Percentiles rank a stretch among this genome's conserved stretches.
Evolutionary conservation across 2,113 vertebrate species (phyloP).

Genomic region (Dromiciops gliroides): DNA sequence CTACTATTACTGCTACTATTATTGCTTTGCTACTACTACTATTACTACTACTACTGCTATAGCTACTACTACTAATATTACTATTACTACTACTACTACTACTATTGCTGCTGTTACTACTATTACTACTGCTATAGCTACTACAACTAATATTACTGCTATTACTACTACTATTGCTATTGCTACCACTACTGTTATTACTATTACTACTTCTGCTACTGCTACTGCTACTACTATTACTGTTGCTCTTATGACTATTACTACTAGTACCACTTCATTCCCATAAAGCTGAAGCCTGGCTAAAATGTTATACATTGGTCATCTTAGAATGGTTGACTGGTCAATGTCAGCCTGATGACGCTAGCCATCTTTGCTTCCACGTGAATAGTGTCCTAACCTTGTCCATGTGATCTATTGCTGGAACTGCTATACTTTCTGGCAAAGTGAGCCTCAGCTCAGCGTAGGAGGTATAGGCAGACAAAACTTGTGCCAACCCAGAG

Average conservation of each 20-base stretch:
- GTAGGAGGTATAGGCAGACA: background rate
- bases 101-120: too few species aligned
- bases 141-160: too few species aligned
- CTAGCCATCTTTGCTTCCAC: background rate
- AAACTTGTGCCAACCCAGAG: background rate
- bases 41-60: too few species aligned
- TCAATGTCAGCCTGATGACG: background rate
- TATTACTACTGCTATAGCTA: too few species aligned
- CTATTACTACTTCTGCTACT: too few species aligned
- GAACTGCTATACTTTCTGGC: background rate
- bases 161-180: too few species aligned
- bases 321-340: background rate
- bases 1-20: background rate
- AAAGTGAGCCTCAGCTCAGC: background rate
- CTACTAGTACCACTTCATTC: background rate
- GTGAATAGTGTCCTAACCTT: background rate
- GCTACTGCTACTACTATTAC: too few species aligned
- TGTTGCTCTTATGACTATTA: background rate
- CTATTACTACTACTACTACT: too few species aligned
- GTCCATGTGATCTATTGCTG: background rate
- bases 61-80: too few species aligned
- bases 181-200: too few species aligned
- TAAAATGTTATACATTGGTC: background rate
- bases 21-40: too few species aligned
- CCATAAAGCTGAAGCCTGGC: background rate